Evolutionary conservation across 2,888 invertebrate genomes (phyloP), one percentile per base, ranked within the genome.

Genomic region (Saturnia pavonia): DNA sequence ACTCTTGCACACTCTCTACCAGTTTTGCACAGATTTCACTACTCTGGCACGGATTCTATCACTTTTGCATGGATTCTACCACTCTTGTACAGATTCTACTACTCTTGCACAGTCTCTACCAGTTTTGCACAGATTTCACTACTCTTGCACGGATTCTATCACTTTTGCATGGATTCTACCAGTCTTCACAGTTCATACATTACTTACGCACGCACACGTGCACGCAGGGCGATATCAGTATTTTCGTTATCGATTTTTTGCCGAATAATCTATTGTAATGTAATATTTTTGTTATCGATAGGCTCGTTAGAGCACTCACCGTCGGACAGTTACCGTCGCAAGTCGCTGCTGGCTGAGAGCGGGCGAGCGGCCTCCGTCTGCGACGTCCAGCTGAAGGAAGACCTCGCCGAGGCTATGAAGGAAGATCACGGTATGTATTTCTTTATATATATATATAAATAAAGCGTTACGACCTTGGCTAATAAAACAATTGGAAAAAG

Each of bases 301-400:
- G 97, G 97, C 86, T 98, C 98, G 82, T 96, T 98, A 86, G 98
- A 99, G 87, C 98, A 98, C 84, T 98, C 98, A 1, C 98, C 98
- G 69, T 95, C 97, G 82, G 98, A 98, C 88, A 96, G 96, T 72
- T 97, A 96, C 85, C 95, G 96, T 0, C 95, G 96, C 74, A 95
- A 95, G 80, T 95, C 95, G 1, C 76, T 90, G 71, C 73, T 90
- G 57, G 86, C 88, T 12, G 91, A 89, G 67, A 81, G 85, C 43
- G 90, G 89, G 0, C 88, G 91, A n/a, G 88, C 90, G 8, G 82
- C 90, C 0, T 85, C 92, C 25, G 89, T 95, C 1, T 97, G 97
- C 67, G 98, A 98, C 81, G 96, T 96, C 72, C 96, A 97, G 81
- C 94, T 99, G 22, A 95, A 96, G 77, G 98, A 98, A 87, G 98